phyloP scores from a whole-genome alignment of 64 coral and sea anemone genomes.

The Actinia tenebrosa region DNA sequence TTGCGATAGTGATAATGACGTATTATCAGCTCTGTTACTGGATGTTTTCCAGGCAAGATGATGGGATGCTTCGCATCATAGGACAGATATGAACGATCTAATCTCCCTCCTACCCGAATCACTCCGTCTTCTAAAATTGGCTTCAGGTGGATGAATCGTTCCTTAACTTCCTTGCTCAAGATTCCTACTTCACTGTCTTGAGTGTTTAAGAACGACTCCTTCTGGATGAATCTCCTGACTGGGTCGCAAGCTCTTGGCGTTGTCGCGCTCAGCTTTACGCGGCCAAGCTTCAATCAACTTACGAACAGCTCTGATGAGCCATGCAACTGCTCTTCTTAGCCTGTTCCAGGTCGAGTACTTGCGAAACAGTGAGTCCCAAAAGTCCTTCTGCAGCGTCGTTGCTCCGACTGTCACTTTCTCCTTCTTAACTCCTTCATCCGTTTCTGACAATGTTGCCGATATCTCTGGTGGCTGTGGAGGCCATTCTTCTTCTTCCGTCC shows the following conservation, averaged over 20 bases:
- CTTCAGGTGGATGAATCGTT: not conserved
- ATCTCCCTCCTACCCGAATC: not conserved
- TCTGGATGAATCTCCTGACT: slow-evolving; percentile 8
- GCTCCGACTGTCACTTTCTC: too few species aligned
- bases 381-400: too few species aligned
- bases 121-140: slow-evolving; percentile 13
- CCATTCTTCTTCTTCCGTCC: slow-evolving; percentile 33
- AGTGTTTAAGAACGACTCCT: not conserved
- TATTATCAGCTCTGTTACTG: slow-evolving; percentile 23
- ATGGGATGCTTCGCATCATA: slow-evolving; percentile 22
- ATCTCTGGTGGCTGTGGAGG: slow-evolving; percentile 27
- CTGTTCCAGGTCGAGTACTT: too few species aligned
- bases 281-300: too few species aligned
- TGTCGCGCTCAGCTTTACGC: too few species aligned
- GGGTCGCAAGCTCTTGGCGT: too few species aligned
- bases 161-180: not conserved
- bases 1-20: slow-evolving; percentile 21
- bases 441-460: slow-evolving; percentile 11
- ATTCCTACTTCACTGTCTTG: not conserved
- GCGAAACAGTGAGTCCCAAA: too few species aligned
- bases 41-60: slow-evolving; percentile 21
- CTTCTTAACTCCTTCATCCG: slow-evolving; percentile 28
- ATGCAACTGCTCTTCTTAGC: too few species aligned
- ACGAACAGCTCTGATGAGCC: too few species aligned
- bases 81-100: slow-evolving; percentile 10